Evolutionary conservation across 23 tunicate species (phyloP), one percentile per base, ranked within the genome.

Genomic region (Phallusia fumigata): DNA sequence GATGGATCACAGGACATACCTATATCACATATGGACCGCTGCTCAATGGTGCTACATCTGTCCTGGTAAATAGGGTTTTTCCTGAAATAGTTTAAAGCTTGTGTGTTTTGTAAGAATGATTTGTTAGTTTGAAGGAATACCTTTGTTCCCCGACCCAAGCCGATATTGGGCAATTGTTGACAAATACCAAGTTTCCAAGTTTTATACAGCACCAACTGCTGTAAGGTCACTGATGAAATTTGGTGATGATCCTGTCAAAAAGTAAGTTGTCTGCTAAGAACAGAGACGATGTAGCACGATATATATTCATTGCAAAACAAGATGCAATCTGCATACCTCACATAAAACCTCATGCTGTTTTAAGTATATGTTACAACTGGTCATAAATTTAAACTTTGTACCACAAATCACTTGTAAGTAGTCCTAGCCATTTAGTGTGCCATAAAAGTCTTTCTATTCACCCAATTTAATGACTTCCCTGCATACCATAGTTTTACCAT

Each of bases 1-100:
- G 99, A 30, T 95, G 99, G 99, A 95, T 95, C 44, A 95, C 99
- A 0, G 99, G 99, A 12, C 99, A 95, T 74, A 95, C 99, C 12
- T 95, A 95, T 64, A 80, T 95, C 52, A 90, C 95, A 0, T 95
- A 95, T 86, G 99, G 99, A 33, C 99, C 99, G 18, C 52, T 95
- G 76, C 65, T 90, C 16, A 95, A 95, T 79, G 83, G 99, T 69
- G 99, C 95, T 32, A 95, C 99, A 18, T 83, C 96, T 5, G 98
- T 93, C 26, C 12, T 93, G 84, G 92, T 88, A 65, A 83, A 76
- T 64, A 19, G 1, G 13, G 47, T 40, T 40, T 40, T 5, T 3
- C 47, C 47, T 40, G 10, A 40, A 58, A 75, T 33, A 75, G 19
- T 30, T 15, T 10, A 15, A 18, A 11, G 24, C n/a, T 51, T 78